phyloP scores from a whole-genome alignment of 2,797 vertebrate genomes.

The Malurus splendens region DNA sequence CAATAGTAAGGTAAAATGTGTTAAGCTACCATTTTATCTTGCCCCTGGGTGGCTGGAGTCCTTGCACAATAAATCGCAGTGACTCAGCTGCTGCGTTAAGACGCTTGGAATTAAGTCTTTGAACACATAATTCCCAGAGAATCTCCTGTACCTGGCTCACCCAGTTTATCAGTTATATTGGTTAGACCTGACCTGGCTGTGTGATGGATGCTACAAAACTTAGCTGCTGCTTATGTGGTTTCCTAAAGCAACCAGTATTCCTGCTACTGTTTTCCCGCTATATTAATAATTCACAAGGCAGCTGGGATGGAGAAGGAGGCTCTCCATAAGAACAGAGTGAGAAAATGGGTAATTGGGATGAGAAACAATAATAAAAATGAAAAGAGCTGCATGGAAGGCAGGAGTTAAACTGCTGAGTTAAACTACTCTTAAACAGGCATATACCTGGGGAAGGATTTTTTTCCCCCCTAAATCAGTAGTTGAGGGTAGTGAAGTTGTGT shows the following conservation, averaged over 20 bases:
- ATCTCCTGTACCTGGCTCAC: background rate
- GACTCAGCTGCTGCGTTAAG: background rate
- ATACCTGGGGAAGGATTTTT: background rate
- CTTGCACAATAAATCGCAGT: background rate
- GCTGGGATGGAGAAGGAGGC: background rate
- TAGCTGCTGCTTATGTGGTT: background rate
- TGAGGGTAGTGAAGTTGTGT: background rate
- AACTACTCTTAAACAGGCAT: background rate
- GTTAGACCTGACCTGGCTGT: background rate
- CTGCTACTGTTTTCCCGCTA: fast-evolving
- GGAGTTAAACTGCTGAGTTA: background rate
- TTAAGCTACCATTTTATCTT: background rate
- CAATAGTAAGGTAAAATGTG: background rate
- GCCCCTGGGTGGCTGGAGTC: background rate
- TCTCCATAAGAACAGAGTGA: background rate
- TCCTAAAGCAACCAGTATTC: background rate
- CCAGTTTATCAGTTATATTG: background rate
- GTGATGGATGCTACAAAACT: background rate
- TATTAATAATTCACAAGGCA: background rate
- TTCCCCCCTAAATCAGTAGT: background rate
- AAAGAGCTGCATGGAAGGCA: background rate
- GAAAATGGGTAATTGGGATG: fast-evolving
- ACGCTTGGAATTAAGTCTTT: background rate
- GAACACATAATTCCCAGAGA: background rate
- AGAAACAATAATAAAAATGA: background rate